A percentile compares a stretch with the other conserved stretches of the same genome.
Conservation (phyloP, 2,888 invertebrate genomes). For the Hypena proboscidalis region DNA sequence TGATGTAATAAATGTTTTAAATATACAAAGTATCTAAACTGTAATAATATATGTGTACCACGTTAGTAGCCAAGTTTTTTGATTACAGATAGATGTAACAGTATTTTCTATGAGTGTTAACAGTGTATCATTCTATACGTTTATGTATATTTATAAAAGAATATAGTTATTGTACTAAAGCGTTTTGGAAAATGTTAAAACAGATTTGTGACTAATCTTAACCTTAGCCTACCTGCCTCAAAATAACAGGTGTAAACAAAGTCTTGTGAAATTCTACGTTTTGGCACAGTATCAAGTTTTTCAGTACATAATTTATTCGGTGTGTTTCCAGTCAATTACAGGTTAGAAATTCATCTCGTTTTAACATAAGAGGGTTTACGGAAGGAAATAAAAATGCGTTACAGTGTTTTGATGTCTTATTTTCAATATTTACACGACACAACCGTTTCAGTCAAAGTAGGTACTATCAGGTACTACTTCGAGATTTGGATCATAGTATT, state of each 20-base stretch:
- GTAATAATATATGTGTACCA: too few species aligned
- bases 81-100: too few species aligned
- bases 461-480: too few species aligned
- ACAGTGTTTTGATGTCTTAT: slow-evolving; percentile 11
- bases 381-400: slow-evolving; percentile 29
- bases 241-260: slow-evolving; percentile 65
- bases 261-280: slow-evolving; percentile 42
- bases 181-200: slow-evolving; percentile 9
- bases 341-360: not conserved
- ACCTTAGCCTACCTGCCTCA: slow-evolving; percentile 69
- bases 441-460: slow-evolving; percentile 35
- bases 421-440: slow-evolving; percentile 42
- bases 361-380: not conserved
- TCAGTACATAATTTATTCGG: slow-evolving; percentile 23
- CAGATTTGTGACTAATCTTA: slow-evolving; percentile 42
- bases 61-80: too few species aligned
- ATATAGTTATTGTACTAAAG: too few species aligned
- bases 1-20: too few species aligned
- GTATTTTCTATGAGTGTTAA: too few species aligned
- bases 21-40: too few species aligned
- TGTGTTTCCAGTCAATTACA: slow-evolving; percentile 11
- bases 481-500: slow-evolving; percentile 9
- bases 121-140: too few species aligned
- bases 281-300: slow-evolving; percentile 59
- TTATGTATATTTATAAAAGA: too few species aligned